Base-by-base conservation (phyloP, 2,797 vertebrate species). In the Schizopygopsis pylzovi region DNA sequence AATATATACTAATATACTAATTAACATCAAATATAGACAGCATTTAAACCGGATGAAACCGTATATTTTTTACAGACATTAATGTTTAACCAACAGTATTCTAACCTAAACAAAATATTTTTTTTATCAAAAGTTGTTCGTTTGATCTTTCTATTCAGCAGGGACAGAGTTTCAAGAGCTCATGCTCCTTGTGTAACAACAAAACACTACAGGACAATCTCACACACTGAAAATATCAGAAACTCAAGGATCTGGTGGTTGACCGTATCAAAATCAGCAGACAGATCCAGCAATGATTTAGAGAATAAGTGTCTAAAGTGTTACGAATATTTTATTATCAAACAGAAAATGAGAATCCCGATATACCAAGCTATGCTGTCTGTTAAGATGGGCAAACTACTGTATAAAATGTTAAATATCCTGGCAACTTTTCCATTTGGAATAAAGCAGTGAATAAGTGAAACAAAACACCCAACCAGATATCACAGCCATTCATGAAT, bases 21-120 rank as follows among this genome's bases (percentile, higher is more conserved):
- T n/a, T n/a, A 20, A 63, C 65, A 20, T 47, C 59, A 67, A 33
- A 3, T 2, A 25, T 25, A 33, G 20, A 56, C 0, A 18, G 22
- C 5, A 71, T 71, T n/a, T 2, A 41, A 25, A 56, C 61, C 1
- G 15, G 22, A 41, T 47, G 16, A 79, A 79, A 79, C 41, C 25
- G 49, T 41, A 56, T 85, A 71, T 84, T 61, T 61, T 52, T 16
- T 73, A 45, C 18, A 54, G 68, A 83, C 56, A 89, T 90, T 83
- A 87, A 90, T 90, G 25, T 90, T 91, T 89, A 88, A 87, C 86
- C 79, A 65, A 39, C 56, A 15, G 15, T 39, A 39, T 82, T n/a
- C 85, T 82, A 1, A 61, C 73, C 63, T 4, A 39, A 39, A 39
- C 0, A 39, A 39, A 39, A 39, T 39, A 5, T 33, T 33, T 33